Conservation (phyloP, 2,113 vertebrate species). For the Erinaceus europaeus region DNA sequence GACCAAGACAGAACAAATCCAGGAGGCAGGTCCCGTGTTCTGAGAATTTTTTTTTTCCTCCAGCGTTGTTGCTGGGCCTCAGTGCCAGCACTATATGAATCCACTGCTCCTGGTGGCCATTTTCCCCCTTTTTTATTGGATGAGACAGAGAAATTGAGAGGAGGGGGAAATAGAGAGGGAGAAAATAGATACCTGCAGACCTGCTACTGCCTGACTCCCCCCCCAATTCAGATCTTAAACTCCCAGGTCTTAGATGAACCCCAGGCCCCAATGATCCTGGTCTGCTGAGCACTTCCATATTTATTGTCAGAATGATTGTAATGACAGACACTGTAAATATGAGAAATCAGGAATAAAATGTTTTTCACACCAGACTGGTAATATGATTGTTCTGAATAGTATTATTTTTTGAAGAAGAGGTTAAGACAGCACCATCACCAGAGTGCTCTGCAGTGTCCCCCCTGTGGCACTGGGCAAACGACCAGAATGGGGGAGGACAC, state of each 20-base stretch:
- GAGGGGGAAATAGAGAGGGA: too few relatives aligned
- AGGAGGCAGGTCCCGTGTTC: neutral
- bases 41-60: neutral
- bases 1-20: neutral
- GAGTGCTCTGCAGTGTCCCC: neutral
- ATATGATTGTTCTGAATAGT: too few relatives aligned
- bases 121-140: too few relatives aligned
- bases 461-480: neutral
- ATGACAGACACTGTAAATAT: conserved; percentile 39
- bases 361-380: conserved; percentile 48
- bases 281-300: conserved; percentile 25
- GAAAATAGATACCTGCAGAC: too few relatives aligned
- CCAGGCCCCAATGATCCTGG: neutral
- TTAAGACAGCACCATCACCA: neutral
- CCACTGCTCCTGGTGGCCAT: too few relatives aligned
- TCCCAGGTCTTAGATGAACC: neutral
- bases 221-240: neutral
- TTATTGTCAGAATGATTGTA: conserved; percentile 64
- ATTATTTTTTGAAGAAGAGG: neutral
- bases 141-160: too few relatives aligned
- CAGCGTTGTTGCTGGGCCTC: too few relatives aligned
- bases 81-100: too few relatives aligned
- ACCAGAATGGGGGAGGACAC: neutral
- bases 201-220: neutral
- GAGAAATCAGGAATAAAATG: conserved; percentile 62